Conservation (phyloP, 2,888 invertebrate species). For the Tinea semifulvella region DNA sequence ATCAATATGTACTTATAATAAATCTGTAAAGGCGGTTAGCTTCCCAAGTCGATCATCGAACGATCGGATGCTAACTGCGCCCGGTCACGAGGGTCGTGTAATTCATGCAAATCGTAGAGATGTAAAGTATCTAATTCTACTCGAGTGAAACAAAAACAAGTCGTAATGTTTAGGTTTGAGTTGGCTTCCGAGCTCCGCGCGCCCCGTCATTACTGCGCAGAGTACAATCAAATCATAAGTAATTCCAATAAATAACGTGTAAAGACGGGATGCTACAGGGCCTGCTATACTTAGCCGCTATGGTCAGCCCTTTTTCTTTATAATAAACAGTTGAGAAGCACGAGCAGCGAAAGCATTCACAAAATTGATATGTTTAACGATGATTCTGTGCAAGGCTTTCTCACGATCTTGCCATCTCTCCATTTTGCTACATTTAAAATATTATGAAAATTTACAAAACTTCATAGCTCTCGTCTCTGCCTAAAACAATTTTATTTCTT, state of each 20-base stretch:
- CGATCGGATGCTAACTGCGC: constrained; percentile 16
- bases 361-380: constrained; percentile 60
- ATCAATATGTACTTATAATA: background rate
- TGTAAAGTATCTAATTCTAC: constrained; percentile 53
- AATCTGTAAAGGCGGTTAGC: background rate
- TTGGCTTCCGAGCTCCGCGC: constrained; percentile 48
- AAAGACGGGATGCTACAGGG: constrained; percentile 17
- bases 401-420: constrained; percentile 43
- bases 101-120: constrained; percentile 21
- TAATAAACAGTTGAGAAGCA: constrained; percentile 61
- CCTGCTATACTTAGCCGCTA: constrained; percentile 37
- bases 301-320: constrained; percentile 44
- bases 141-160: constrained; percentile 46
- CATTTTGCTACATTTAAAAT: constrained; percentile 11
- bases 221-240: constrained; percentile 61
- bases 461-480: too few relatives aligned
- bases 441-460: background rate
- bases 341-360: constrained; percentile 50
- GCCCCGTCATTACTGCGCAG: constrained; percentile 40
- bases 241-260: constrained; percentile 58
- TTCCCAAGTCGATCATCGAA: constrained; percentile 5
- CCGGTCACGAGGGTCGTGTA: constrained; percentile 16
- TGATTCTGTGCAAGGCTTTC: constrained; percentile 44
- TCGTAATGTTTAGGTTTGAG: constrained; percentile 45
- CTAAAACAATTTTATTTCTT: too few relatives aligned